phyloP scores from a whole-genome alignment of 2,113 vertebrate genomes.

The Malaclemys terrapin region DNA sequence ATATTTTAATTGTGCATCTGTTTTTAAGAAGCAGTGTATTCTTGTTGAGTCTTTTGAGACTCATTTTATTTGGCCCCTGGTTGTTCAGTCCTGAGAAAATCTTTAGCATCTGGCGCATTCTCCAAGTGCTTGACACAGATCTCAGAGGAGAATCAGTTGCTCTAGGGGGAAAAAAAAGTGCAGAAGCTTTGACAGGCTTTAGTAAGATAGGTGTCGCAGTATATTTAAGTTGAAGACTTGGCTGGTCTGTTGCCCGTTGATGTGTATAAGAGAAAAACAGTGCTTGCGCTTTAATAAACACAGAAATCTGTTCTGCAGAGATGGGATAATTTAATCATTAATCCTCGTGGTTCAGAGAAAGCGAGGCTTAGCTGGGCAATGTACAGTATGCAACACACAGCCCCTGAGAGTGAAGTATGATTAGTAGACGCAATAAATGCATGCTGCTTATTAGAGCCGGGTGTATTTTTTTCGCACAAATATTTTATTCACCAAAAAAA shows the following conservation, averaged over 20 bases:
- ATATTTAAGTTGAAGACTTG: neutral
- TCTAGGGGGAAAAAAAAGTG: rapidly evolving
- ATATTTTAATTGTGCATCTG: neutral
- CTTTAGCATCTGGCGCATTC: neutral
- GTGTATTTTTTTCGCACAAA: neutral
- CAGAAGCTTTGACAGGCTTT: neutral
- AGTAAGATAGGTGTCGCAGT: neutral
- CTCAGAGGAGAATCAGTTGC: neutral
- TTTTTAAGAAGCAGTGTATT: neutral
- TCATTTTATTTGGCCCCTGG: neutral
- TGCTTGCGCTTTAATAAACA: neutral
- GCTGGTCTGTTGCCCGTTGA: neutral
- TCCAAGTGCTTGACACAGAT: neutral
- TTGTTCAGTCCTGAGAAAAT: neutral
- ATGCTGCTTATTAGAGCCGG: neutral
- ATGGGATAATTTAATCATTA: constrained; percentile 9
- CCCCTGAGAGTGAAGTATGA: neutral
- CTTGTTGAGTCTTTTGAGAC: neutral
- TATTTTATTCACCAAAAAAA: neutral
- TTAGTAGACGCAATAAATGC: neutral
- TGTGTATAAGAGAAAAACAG: neutral
- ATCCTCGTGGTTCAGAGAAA: neutral
- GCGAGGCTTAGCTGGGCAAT: neutral
- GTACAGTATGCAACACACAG: neutral
- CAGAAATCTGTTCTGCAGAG: neutral